Evolutionary conservation across 2,113 vertebrate genomes (phyloP).

Genomic region (Peromyscus polionotus): DNA sequence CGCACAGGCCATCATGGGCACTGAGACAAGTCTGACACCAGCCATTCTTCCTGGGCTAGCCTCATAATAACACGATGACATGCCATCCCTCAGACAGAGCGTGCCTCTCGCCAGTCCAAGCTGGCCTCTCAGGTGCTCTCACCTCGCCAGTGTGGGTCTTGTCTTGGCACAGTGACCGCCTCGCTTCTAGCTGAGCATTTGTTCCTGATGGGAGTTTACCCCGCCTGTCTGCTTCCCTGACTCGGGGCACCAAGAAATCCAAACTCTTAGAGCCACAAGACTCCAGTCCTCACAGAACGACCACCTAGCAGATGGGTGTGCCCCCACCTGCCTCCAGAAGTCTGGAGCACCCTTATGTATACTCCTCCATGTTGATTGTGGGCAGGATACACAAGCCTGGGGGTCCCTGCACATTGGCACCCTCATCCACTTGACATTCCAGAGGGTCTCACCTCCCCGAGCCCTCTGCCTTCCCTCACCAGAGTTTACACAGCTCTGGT

Average conservation of each 20-base stretch:
- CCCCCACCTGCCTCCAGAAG: neutral
- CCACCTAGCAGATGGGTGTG: neutral
- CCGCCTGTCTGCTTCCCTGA: neutral
- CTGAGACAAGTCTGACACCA: too few relatives aligned
- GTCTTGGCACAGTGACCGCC: neutral
- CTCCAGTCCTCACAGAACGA: fast-evolving
- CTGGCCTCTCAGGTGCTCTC: fast-evolving
- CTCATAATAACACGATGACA: fast-evolving
- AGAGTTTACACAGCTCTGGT: neutral
- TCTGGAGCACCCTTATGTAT: fast-evolving
- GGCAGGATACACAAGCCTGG: neutral
- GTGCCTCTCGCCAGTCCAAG: fast-evolving
- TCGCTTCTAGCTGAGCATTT: neutral
- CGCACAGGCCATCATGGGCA: fast-evolving
- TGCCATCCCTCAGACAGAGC: fast-evolving
- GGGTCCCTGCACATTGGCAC: fast-evolving
- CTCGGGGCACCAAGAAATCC: neutral
- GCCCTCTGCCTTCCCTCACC: neutral
- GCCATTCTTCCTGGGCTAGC: fast-evolving
- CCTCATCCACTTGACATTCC: neutral
- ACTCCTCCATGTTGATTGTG: fast-evolving
- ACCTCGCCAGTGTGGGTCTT: fast-evolving
- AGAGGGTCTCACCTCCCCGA: neutral
- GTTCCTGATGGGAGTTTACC: neutral
- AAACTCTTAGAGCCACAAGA: too few relatives aligned